Base-by-base conservation (phyloP, 1,140 invertebrate species). In the Drosophila murphyi region DNA sequence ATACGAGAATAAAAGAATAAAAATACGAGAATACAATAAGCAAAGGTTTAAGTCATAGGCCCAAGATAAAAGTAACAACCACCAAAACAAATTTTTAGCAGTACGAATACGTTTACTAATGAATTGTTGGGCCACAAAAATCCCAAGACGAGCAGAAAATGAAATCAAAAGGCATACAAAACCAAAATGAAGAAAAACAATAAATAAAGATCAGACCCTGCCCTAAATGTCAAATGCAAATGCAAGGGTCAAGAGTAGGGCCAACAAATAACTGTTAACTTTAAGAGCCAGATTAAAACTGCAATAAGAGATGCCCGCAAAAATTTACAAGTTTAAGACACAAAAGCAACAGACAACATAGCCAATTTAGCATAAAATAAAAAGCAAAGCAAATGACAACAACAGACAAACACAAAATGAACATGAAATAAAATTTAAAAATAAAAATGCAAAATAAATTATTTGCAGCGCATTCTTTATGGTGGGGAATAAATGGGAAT, bases 361-460 rank as follows among this genome's bases (percentile, higher is more conserved):
- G 85, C 86, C 81, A 88, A 88, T 89, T 88, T 88, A 88, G 80
- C 76, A 89, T 88, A 89, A 85, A 83, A 51, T 68, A 45, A 76
- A 71, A 62, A 69, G 57, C 61, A 45, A 75, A 71, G 48, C 34
- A 54, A 63, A 48, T 51, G 54, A 78, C 47, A 73, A 48, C 43
- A 50, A 47, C 39, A 55, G 51, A 43, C 39, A 43, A 56, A 62
- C n/a, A 78, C 62, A 65, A 77, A 82, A 83, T 68, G 73, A 80
- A 89, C 54, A 83, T 80, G 68, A 65, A 87, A 85, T 85, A 83
- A 83, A 88, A 80, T 68, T 80, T 77, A 78, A 83, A 83, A 57
- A 72, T 55, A 70, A 69, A 60, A 75, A 72, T 85, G 73, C 55
- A 76, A 70, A 78, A 74, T 56, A 68, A 81, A 76, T 56, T 6